Base-by-base conservation (phyloP, 1,140 invertebrate genomes). In the Lasioglossum albipes region DNA sequence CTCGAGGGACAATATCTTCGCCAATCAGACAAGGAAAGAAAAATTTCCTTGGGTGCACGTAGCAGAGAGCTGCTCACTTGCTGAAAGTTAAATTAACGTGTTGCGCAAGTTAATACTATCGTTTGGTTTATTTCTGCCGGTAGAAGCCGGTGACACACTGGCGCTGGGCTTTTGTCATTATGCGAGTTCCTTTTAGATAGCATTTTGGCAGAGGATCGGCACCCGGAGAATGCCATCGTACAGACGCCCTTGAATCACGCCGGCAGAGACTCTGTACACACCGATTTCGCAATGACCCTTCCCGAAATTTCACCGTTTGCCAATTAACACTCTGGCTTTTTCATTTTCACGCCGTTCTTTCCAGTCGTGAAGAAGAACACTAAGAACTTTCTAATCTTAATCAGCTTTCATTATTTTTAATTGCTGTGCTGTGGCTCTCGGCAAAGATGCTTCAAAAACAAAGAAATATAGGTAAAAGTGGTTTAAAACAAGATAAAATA, bases 41-140 rank as follows among this genome's bases (percentile, higher is more conserved):
- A 12, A 20, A 54, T 18, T 54, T 16, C 52, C 5, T n/a, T 45
- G 12, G 2, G 41, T 62, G 31, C 10, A 45, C 45, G 49, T 6
- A 18, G 22, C 20, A 2, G 57, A 59, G 54, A 18, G 12, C 31
- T 74, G 49, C 41, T 22, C 22, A 74, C 36, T 22, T 66, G 49
- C 52, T 67, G 36, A 66, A 67, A 79, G 62, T 67, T 74, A 67
- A 76, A 69, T 81, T 75, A 76, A 31, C 27, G 20, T 31, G 31
- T 81, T 81, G 73, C 73, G 66, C 66, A 75, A 81, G 13, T 31
- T 52, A 59, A 57, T 42, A 67, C 66, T 16, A 42, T 10, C 57
- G 57, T 81, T 75, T 42, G 64, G 72, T 75, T 69, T 76, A 68
- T 75, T 81, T 81, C 66, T 73, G 79, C 52, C n/a, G 18, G 42